Conservation (phyloP, 2,888 invertebrate genomes). For the Spilosoma lubricipeda region DNA sequence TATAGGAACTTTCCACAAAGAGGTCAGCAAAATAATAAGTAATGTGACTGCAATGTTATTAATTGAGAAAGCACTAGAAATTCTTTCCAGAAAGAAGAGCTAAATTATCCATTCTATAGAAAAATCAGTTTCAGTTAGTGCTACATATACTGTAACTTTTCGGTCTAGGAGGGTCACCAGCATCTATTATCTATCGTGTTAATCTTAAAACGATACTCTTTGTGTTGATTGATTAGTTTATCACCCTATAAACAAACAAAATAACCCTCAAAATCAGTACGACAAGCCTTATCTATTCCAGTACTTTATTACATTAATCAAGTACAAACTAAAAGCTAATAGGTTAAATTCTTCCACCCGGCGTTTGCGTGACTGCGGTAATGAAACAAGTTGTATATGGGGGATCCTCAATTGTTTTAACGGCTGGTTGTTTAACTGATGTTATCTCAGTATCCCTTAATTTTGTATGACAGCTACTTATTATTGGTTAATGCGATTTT, state of each 20-base stretch:
- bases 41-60: not conserved
- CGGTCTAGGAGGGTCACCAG: not conserved
- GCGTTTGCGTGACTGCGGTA: constrained; percentile 45
- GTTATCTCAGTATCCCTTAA: constrained; percentile 40
- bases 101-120: not conserved
- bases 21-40: not conserved
- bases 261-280: constrained; percentile 17
- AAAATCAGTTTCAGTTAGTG: not conserved
- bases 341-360: constrained; percentile 25
- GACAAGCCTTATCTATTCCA: constrained; percentile 1
- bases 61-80: not conserved
- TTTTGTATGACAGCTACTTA: constrained; percentile 38
- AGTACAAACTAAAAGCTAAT: constrained; percentile 32
- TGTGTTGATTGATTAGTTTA: not conserved
- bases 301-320: constrained; percentile 31
- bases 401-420: constrained; percentile 50
- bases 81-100: not conserved
- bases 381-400: constrained; percentile 40
- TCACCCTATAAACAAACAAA: constrained; percentile 12
- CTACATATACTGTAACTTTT: not conserved
- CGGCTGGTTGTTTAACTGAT: constrained; percentile 44
- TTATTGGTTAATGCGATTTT: constrained; percentile 44
- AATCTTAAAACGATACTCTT: not conserved
- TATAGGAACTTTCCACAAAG: not conserved
- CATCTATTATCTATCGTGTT: not conserved